Percentiles rank a stretch among this genome's conserved stretches.
These are phyloP conservation scores for Aspidapion aeneum DNA, from an alignment of 2,888 invertebrate genomes.

Conservation along the genomic window DNA sequence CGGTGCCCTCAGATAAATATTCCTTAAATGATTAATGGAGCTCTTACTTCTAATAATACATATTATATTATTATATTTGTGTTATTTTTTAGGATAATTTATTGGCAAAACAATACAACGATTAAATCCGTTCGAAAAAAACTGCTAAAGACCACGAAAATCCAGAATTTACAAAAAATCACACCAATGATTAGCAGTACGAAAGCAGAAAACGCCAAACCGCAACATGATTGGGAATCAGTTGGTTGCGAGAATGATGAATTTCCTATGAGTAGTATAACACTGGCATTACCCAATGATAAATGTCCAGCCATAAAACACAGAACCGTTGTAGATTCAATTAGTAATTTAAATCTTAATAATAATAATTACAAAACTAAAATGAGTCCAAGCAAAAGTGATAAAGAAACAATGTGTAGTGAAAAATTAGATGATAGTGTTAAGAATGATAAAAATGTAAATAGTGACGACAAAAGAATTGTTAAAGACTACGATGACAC, in stretches of 20 bases:
- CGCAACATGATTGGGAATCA: neutral
- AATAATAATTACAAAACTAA: neutral
- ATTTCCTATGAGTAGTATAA: neutral
- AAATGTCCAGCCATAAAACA: neutral
- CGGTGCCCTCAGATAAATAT: too few species aligned
- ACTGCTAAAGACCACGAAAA: too few species aligned
- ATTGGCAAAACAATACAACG: too few species aligned
- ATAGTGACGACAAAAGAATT: neutral
- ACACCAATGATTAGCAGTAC: neutral
- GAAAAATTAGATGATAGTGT: neutral
- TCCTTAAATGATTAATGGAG: too few species aligned
- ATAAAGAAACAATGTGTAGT: neutral
- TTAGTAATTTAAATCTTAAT: neutral
- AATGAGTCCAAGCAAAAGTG: neutral
- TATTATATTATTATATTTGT: too few species aligned
- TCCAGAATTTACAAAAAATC: too few species aligned
- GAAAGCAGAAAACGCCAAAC: neutral
- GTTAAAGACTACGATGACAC: slow-evolving; percentile 19
- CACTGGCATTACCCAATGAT: neutral
- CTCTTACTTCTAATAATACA: too few species aligned
- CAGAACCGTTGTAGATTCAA: too few species aligned
- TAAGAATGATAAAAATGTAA: too few species aligned
- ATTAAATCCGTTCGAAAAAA: too few species aligned
- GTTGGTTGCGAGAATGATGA: neutral
- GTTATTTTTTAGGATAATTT: too few species aligned